Evolutionary conservation across 2,888 invertebrate genomes (phyloP).

Genomic region (Andrena chrysosceles): DNA sequence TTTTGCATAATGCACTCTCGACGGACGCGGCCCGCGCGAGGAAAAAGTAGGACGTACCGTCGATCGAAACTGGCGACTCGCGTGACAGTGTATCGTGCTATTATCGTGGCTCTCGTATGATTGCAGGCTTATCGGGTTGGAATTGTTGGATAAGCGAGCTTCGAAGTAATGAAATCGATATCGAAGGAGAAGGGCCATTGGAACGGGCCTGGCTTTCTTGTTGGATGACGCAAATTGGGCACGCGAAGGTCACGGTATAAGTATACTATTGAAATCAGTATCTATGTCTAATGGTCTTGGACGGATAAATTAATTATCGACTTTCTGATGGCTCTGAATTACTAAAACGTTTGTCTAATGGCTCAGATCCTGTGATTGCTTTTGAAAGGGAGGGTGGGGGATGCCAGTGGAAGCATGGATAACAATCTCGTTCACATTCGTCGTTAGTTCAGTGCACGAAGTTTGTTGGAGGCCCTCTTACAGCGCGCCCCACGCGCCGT

Average conservation of each 20-base stretch:
- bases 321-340: neutral
- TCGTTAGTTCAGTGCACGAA: neutral
- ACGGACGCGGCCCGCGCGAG: neutral
- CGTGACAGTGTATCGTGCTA: slow-evolving; percentile 17
- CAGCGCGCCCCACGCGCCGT: neutral
- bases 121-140: neutral
- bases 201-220: neutral
- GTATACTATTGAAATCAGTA: too few relatives aligned
- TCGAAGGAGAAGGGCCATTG: neutral
- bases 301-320: neutral
- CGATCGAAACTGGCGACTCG: slow-evolving; percentile 22
- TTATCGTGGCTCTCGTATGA: slow-evolving; percentile 17
- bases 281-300: too few relatives aligned
- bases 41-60: slow-evolving; percentile 46
- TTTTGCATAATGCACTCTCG: slow-evolving; percentile 52
- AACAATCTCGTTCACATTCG: too few relatives aligned
- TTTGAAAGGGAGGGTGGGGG: too few relatives aligned
- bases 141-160: neutral
- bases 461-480: neutral
- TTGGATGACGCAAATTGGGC: neutral
- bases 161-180: slow-evolving; percentile 1
- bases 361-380: too few relatives aligned
- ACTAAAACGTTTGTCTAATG: neutral
- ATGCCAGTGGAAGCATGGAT: neutral
- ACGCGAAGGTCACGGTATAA: neutral